Evolutionary conservation across 2,797 vertebrate species (phyloP), one percentile per base, ranked within the genome.

Genomic region (Thripadectes ignobilis): DNA sequence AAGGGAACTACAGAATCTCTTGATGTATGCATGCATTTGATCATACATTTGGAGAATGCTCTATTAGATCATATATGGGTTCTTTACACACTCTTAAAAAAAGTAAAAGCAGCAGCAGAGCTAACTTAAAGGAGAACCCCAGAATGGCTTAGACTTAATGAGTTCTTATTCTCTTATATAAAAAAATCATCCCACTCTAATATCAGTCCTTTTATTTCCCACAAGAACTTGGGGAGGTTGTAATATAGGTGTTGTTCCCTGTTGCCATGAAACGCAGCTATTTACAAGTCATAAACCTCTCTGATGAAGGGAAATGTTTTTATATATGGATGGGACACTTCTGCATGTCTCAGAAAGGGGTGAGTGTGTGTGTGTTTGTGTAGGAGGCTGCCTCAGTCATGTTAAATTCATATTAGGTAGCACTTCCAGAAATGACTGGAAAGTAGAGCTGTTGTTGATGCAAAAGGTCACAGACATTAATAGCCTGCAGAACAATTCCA

Each of bases 401-500:
- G 67, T 68, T 85, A 88, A 85, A 96, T 95, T 85, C 86, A 43
- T 76, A 85, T 76, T 77, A 95, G 78, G 69, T 58, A 92, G 32
- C 81, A 80, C 61, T 97, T 92, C 39, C 86, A 83, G 85, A 88
- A 94, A 82, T 68, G 78, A 59, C 69, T 93, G 88, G 71, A 72
- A 89, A 88, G 75, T 34, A 58, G 59, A 82, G 59, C 58, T 92
- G 54, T 41, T 89, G 78, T 89, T 93, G 81, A 88, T 95, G 65
- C 45, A 91, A 94, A 96, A 96, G 93, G 88, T 94, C 84, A 62
- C 45, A 90, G 63, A 58, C 91, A 89, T 92, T 84, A 93, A 88
- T 26, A 94, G 72, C 72, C 81, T 79, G 57, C 51, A 81, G 75
- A 92, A 93, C 38, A 85, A 74, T 92, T 93, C 91, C 46, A 83